Percentiles rank a stretch among this genome's conserved stretches.
Evolutionary conservation across 1,140 invertebrate genomes (phyloP).

Genomic region (Hyposmocoma kahamanoa): DNA sequence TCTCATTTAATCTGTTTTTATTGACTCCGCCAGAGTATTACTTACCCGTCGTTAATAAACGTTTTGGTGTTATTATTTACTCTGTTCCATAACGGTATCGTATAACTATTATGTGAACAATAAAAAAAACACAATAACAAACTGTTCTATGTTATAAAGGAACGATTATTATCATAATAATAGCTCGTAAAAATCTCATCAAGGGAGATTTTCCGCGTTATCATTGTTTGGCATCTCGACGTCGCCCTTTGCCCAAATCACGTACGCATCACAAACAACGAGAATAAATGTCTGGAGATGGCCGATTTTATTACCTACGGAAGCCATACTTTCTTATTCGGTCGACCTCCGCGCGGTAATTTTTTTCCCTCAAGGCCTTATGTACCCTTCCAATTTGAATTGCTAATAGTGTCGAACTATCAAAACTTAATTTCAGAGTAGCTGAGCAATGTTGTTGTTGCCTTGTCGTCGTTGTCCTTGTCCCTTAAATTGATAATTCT

Average conservation of each 20-base stretch:
- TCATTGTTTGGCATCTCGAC: background rate
- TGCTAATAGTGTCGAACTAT: conserved; percentile 44
- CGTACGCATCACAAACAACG: conserved; percentile 33
- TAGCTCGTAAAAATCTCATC: conserved; percentile 37
- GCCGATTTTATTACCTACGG: conserved; percentile 29
- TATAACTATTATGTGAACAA: too few species aligned
- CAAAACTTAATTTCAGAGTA: conserved; percentile 24
- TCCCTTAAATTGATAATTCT: background rate
- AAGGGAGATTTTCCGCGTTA: conserved; percentile 27
- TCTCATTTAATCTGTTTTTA: background rate
- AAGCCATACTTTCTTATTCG: conserved; percentile 23
- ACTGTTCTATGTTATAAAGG: background rate
- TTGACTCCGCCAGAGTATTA: background rate
- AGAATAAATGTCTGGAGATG: conserved; percentile 19
- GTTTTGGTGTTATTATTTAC: background rate
- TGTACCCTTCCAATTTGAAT: conserved; percentile 41
- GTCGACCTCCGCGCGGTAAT: conserved; percentile 31
- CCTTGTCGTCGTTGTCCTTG: background rate
- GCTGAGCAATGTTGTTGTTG: background rate
- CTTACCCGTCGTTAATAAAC: background rate
- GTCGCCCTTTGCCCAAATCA: conserved; percentile 22
- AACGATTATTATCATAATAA: conserved; percentile 29
- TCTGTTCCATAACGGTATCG: too few species aligned
- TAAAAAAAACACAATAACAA: background rate
- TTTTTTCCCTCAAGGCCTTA: conserved; percentile 24